Base-by-base conservation (phyloP, 2,113 vertebrate species). In the Hylia prasina region DNA sequence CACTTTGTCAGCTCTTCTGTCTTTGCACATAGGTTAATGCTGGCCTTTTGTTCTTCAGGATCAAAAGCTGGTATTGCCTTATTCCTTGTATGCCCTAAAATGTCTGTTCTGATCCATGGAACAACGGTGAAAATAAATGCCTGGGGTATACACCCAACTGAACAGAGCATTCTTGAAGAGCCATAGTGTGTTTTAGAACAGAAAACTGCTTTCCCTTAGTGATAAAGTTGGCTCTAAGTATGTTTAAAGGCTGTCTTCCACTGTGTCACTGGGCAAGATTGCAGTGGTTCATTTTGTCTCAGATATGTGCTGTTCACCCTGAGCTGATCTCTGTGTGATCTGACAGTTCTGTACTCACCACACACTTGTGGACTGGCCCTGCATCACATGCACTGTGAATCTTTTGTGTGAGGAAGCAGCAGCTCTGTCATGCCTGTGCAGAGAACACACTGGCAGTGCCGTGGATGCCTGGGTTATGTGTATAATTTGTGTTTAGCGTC, bases 21-120 rank as follows among this genome's bases (percentile, higher is more conserved):
- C 84, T 87, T 93, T 91, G 66, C 94, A 91, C 82, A 58, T 76
- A 82, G 91, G 81, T 91, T 94, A 96, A 94, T 96, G 54, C 75
- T 58, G 45, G 35, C 33, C 50, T 87, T 94, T 92, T 95, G 83
- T 92, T 94, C 91, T 96, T 91, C 10, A 63, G 68, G 58, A 83
- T 96, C 82, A 93, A 91, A 96, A 94, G 40, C 31, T 45, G 19
- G 22, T 58, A 53, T 79, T 80, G 44, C 64, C 68, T 81, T 80
- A 81, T 77, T 66, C 75, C 89, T 81, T 54, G 18, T 54, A 31
- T 42, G 48, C 35, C 42, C n/a, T 88, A 69, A 88, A 94, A 87
- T 82, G 1, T 60, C 75, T 77, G 25, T 25, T 94, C 54, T 78
- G 58, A 70, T 63, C 50, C 33, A 31, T 12, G 48, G 68, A 56